A percentile compares a stretch with the other conserved stretches of the same genome.
These are phyloP conservation scores for Drosophila biarmipes DNA, from an alignment of 1,140 invertebrate species.

Conservation along the genomic window DNA sequence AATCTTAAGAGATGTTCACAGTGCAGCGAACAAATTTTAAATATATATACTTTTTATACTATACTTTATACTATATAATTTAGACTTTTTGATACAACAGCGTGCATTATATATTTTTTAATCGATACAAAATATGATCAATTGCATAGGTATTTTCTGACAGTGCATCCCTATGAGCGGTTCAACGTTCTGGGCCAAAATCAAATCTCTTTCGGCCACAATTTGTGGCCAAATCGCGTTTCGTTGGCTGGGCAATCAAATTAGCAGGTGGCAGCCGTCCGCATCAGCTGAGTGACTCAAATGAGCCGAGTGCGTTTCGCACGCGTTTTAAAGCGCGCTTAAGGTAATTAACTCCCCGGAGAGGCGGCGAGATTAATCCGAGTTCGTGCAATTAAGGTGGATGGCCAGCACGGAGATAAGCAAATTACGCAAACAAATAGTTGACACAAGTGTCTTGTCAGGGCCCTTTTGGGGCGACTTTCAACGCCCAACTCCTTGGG, in stretches of 20 bases:
- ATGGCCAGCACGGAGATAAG: conserved; percentile 24
- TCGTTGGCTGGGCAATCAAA: conserved; percentile 41
- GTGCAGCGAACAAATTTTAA: no score
- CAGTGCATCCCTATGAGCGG: conserved; percentile 9
- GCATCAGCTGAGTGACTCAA: conserved; percentile 30
- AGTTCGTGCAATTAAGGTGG: conserved; percentile 41
- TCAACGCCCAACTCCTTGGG: conserved; percentile 18
- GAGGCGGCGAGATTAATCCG: conserved; percentile 50
- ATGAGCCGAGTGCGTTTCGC: conserved; percentile 57
- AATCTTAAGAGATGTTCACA: no score
- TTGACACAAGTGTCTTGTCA: conserved; percentile 45
- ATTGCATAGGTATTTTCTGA: background rate
- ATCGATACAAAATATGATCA: background rate
- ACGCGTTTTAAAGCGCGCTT: conserved; percentile 57
- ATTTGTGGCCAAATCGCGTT: conserved; percentile 36
- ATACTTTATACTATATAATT: background rate
- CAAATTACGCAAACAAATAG: conserved; percentile 60
- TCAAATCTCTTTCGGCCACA: conserved; percentile 26
- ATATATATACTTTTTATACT: no score
- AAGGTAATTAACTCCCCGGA: conserved; percentile 62
- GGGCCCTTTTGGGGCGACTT: conserved; percentile 1
- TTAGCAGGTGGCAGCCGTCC: conserved; percentile 30
- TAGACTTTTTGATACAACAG: background rate
- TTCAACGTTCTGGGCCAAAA: conserved; percentile 32
- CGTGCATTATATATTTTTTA: background rate